Conservation (phyloP, 2,888 invertebrate genomes). For the Ctena decussata region DNA sequence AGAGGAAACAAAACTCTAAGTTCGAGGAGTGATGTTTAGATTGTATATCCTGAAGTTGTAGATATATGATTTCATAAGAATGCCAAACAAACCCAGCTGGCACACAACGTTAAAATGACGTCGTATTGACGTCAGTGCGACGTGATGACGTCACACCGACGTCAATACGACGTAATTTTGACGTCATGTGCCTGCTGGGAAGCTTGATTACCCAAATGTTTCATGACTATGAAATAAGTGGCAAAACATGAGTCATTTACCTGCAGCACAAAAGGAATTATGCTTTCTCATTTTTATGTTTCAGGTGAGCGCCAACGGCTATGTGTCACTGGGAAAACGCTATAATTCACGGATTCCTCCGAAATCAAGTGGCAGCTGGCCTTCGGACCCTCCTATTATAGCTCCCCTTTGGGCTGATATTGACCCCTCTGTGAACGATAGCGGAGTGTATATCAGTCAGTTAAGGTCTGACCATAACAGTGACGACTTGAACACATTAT, state of each 20-base stretch:
- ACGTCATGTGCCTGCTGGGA: too few species aligned
- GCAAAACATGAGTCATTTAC: not conserved
- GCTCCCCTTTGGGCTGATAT: conserved; percentile 56
- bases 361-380: not conserved
- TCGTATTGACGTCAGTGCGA: too few species aligned
- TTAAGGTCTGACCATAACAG: not conserved
- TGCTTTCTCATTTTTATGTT: not conserved
- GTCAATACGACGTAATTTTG: too few species aligned
- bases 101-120: too few species aligned
- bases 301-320: conserved; percentile 54
- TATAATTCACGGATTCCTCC: conserved; percentile 16
- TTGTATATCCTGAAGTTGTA: too few species aligned
- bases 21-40: too few species aligned
- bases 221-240: not conserved
- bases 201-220: too few species aligned
- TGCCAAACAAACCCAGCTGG: too few species aligned
- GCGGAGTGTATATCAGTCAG: not conserved
- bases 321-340: conserved; percentile 30
- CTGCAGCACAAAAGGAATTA: not conserved
- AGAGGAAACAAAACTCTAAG: too few species aligned
- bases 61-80: too few species aligned
- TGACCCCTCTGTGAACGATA: not conserved
- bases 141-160: too few species aligned
- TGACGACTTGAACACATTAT: not conserved
- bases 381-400: conserved; percentile 29